Conservation (phyloP, 2,113 vertebrate species). For the Pyxicephalus adspersus region DNA sequence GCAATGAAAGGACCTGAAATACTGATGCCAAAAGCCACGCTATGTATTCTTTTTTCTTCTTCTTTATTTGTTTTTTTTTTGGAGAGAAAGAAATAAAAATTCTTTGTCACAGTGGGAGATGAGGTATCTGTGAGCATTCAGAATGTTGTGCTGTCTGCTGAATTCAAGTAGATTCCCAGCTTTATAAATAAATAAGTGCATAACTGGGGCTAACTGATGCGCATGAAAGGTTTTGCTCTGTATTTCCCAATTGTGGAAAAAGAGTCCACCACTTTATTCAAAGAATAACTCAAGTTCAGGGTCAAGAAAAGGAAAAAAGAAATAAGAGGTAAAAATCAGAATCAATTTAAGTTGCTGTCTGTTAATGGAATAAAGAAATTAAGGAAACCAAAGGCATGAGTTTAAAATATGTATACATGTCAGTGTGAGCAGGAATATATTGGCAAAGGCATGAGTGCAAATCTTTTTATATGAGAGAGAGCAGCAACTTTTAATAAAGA, state of each 20-base stretch:
- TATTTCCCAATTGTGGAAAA: conserved; percentile 19
- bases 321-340: not conserved
- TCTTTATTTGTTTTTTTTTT: not conserved
- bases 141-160: not conserved
- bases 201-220: conserved; percentile 35
- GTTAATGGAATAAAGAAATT: not conserved
- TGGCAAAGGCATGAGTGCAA: too few species aligned
- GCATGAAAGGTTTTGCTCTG: conserved; percentile 9
- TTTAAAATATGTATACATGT: not conserved
- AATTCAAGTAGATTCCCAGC: not conserved
- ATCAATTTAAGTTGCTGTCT: not conserved
- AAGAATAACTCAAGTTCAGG: not conserved
- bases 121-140: conserved; percentile 11
- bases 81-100: conserved; percentile 29
- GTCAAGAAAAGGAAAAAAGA: not conserved
- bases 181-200: conserved; percentile 38
- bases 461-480: too few species aligned
- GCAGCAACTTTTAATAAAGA: too few species aligned
- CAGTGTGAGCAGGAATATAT: not conserved
- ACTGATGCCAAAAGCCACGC: not conserved
- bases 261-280: not conserved
- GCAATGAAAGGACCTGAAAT: conserved; percentile 15
- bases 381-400: not conserved
- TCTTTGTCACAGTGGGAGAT: conserved; percentile 18
- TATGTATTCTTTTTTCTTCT: too few species aligned